Conservation (phyloP, 2,888 invertebrate genomes). For the Tenthredo amoena region DNA sequence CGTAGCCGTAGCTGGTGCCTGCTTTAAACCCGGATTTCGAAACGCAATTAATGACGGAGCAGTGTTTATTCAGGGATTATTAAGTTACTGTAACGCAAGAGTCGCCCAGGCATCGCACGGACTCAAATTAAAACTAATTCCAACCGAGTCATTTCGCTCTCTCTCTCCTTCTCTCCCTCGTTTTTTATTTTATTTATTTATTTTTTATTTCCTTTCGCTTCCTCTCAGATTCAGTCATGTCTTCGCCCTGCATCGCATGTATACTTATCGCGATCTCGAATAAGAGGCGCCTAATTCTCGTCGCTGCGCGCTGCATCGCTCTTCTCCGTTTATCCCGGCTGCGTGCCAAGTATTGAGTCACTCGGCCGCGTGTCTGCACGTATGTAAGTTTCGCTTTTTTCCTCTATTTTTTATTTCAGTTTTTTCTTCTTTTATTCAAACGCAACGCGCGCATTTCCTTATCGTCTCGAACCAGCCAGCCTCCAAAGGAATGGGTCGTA, state of each 20-base stretch:
- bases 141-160: neutral
- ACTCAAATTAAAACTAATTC: slow-evolving; percentile 35
- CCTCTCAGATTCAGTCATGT: neutral
- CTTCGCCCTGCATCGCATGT: slow-evolving; percentile 33
- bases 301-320: slow-evolving; percentile 28
- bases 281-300: slow-evolving; percentile 4
- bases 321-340: slow-evolving; percentile 63
- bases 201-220: neutral
- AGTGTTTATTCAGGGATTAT: slow-evolving; percentile 71
- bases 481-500: slow-evolving; percentile 48
- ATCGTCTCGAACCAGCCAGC: slow-evolving; percentile 3
- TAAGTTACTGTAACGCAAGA: slow-evolving; percentile 65
- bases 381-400: slow-evolving; percentile 38
- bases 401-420: neutral
- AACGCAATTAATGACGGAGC: slow-evolving; percentile 70
- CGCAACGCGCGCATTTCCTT: slow-evolving; percentile 28
- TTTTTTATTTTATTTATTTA: neutral
- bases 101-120: slow-evolving; percentile 20
- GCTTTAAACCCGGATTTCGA: slow-evolving; percentile 72
- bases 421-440: slow-evolving; percentile 19
- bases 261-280: neutral
- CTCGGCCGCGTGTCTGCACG: slow-evolving; percentile 54
- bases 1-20: slow-evolving; percentile 25
- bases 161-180: neutral
- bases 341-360: slow-evolving; percentile 72